These are phyloP conservation scores for Neofelis nebulosa DNA, from an alignment of 2,113 vertebrate species.

Conservation along the genomic window DNA sequence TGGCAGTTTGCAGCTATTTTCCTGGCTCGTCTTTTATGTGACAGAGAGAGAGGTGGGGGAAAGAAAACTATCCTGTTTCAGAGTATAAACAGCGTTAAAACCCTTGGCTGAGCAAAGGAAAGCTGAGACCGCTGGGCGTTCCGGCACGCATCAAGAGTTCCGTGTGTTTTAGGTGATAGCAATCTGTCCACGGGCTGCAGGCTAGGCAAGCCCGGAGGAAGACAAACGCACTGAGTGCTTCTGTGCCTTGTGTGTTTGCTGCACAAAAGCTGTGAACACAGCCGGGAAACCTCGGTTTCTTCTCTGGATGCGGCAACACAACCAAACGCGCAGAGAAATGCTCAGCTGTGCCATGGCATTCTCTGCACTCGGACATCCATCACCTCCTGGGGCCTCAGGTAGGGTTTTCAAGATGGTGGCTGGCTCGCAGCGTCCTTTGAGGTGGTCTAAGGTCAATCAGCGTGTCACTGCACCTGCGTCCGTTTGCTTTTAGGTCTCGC, in stretches of 20 bases:
- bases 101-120: not conserved
- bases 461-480: rapidly evolving
- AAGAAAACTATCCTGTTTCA: not conserved
- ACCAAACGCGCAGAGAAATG: not conserved
- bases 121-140: not conserved
- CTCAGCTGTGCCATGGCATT: rapidly evolving
- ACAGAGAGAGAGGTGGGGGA: not conserved
- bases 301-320: not conserved
- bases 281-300: not conserved
- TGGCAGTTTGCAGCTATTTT: not conserved
- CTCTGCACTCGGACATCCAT: not conserved
- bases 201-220: rapidly evolving
- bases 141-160: not conserved
- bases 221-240: rapidly evolving
- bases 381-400: too few species aligned
- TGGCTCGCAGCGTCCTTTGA: not conserved
- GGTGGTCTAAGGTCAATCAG: not conserved
- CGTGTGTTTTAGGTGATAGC: not conserved
- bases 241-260: rapidly evolving
- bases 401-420: rapidly evolving
- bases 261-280: rapidly evolving
- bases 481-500: not conserved
- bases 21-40: not conserved
- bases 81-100: not conserved
- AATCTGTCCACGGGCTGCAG: not conserved